phyloP scores from a whole-genome alignment of 2,113 vertebrate genomes.

The Vulpes lagopus region DNA sequence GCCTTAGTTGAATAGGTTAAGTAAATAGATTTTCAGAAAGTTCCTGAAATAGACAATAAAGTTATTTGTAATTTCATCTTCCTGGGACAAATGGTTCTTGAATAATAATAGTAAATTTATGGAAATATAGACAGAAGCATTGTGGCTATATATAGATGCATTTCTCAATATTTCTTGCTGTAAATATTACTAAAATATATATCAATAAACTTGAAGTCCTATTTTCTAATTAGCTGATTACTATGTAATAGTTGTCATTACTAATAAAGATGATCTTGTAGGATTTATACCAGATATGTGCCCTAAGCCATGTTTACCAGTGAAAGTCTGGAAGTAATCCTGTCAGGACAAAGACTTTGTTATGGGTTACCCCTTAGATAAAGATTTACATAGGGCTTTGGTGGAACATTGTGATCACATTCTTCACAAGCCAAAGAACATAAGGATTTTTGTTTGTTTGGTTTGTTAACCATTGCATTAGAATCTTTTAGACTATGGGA shows the following conservation, averaged over 20 bases:
- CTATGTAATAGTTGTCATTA: not conserved
- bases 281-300: not conserved
- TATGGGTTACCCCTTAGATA: not conserved
- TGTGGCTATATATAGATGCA: not conserved
- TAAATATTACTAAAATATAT: conserved; percentile 9
- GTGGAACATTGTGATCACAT: not conserved
- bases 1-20: not conserved
- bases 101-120: conserved; percentile 12
- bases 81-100: not conserved
- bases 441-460: not conserved
- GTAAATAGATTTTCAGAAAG: conserved; percentile 18
- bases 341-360: not conserved
- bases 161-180: not conserved
- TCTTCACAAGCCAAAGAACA: not conserved
- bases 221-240: not conserved
- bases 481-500: not conserved
- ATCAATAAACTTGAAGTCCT: conserved; percentile 12
- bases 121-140: not conserved
- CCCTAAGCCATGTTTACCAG: not conserved
- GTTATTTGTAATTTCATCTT: conserved; percentile 29
- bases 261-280: not conserved
- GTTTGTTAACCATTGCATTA: not conserved
- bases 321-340: not conserved
- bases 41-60: not conserved
- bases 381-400: not conserved